These are phyloP conservation scores for Melanotaenia trifasciata DNA, from an alignment of 2,797 vertebrate species.

Conservation along the genomic window DNA sequence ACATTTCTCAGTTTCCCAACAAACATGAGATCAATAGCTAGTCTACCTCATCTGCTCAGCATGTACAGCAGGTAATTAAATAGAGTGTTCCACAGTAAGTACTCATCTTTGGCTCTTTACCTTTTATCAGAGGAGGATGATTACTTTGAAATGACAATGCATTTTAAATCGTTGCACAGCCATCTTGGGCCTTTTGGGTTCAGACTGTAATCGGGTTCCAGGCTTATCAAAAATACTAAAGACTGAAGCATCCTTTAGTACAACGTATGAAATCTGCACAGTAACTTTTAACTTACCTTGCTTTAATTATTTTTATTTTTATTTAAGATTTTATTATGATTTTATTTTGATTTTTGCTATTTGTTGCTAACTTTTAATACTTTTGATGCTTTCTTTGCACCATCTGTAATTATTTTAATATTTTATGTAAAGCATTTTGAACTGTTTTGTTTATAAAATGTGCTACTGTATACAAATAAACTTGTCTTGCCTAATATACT, in stretches of 20 bases:
- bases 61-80: conserved; percentile 47
- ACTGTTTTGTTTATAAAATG: too few species aligned
- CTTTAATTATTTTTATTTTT: too few species aligned
- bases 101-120: conserved; percentile 18
- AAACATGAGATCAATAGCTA: conserved; percentile 39
- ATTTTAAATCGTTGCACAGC: conserved; percentile 10
- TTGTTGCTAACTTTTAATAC: too few species aligned
- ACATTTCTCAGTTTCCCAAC: conserved; percentile 32
- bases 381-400: too few species aligned
- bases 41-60: conserved; percentile 29
- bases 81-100: conserved; percentile 39
- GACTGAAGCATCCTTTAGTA: neutral
- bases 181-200: conserved; percentile 12
- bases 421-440: too few species aligned
- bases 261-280: too few species aligned
- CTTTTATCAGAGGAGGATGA: conserved; percentile 49
- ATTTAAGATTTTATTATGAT: too few species aligned
- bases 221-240: conserved; percentile 4
- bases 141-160: conserved; percentile 38
- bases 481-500: neutral
- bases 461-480: too few species aligned
- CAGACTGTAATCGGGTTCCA: conserved; percentile 13
- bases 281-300: too few species aligned
- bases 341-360: too few species aligned
- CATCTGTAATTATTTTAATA: too few species aligned